Evolutionary conservation across 37 sponge, comb jelly and placozoan genomes (phyloP).

Genomic region (Beroe ovata): DNA sequence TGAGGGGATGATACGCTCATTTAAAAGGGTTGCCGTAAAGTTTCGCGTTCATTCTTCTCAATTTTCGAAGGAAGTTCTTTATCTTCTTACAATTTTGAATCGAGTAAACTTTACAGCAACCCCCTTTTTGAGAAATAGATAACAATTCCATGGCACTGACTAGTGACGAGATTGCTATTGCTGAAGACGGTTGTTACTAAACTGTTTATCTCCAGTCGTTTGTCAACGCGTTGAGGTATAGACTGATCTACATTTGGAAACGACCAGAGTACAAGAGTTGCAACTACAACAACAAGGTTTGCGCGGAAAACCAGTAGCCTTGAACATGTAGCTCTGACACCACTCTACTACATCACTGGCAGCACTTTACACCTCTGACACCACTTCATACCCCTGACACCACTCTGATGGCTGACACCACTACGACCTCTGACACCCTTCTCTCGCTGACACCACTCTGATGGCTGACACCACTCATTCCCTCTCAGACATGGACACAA

Average conservation of each 20-base stretch:
- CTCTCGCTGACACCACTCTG: background rate
- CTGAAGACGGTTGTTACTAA: too few relatives aligned
- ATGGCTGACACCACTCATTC: background rate
- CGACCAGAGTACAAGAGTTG: conserved; percentile 54
- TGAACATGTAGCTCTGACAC: too few relatives aligned
- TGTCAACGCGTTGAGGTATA: conserved; percentile 23
- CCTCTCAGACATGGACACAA: too few relatives aligned
- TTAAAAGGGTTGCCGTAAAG: background rate
- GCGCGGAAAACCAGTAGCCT: background rate
- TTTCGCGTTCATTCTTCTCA: too few relatives aligned
- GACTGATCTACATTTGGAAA: conserved; percentile 66
- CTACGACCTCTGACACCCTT: background rate
- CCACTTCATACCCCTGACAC: background rate
- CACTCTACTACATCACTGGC: too few relatives aligned
- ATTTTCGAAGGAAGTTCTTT: too few relatives aligned
- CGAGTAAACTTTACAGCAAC: too few relatives aligned
- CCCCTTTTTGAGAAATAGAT: too few relatives aligned
- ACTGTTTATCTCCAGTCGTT: conserved; percentile 54
- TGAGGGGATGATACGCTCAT: background rate
- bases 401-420: background rate
- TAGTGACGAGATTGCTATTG: too few relatives aligned
- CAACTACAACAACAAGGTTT: conserved; percentile 50
- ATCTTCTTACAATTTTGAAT: too few relatives aligned
- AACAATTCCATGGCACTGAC: too few relatives aligned
- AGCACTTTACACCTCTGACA: background rate